Conservation (phyloP, 2,888 invertebrate species). For the Dicranocentrus wangi region DNA sequence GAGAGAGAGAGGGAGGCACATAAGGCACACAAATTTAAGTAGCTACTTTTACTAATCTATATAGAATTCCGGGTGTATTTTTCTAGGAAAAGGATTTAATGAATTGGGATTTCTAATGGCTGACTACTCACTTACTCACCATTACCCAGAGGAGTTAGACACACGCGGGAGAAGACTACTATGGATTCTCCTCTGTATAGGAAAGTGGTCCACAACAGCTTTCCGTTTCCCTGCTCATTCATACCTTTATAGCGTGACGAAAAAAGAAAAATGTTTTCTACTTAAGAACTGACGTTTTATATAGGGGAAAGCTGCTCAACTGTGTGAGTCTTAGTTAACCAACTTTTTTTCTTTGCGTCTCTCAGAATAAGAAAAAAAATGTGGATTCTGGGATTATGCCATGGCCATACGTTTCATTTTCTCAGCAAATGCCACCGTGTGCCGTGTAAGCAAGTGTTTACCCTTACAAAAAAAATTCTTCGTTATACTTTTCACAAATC, state of each 20-base stretch:
- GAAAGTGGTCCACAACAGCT: too few species aligned
- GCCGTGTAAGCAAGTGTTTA: background rate
- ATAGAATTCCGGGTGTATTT: constrained; percentile 8
- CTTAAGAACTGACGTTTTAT: constrained; percentile 8
- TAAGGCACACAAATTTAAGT: constrained; percentile 14
- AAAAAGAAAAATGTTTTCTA: constrained; percentile 25
- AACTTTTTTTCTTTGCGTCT: background rate
- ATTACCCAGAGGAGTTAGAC: constrained; percentile 3
- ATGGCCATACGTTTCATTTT: constrained; percentile 37
- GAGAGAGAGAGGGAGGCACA: background rate
- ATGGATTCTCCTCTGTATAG: background rate
- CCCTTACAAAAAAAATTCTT: constrained; percentile 8
- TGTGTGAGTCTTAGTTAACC: too few species aligned
- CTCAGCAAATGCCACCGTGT: background rate
- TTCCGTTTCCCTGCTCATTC: background rate
- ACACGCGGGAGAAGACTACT: background rate
- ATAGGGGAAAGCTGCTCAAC: constrained; percentile 2
- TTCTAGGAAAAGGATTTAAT: constrained; percentile 19
- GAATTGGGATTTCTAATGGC: constrained; percentile 34
- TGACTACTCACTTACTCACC: constrained; percentile 18
- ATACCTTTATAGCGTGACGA: constrained; percentile 16
- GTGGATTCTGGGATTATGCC: constrained; percentile 50
- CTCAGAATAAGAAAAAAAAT: constrained; percentile 14
- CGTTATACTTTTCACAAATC: constrained; percentile 32
- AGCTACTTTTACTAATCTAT: constrained; percentile 35